Percentiles rank a stretch among this genome's conserved stretches.
phyloP scores from a whole-genome alignment of 2,113 vertebrate species.

The Rousettus leschenaultii region DNA sequence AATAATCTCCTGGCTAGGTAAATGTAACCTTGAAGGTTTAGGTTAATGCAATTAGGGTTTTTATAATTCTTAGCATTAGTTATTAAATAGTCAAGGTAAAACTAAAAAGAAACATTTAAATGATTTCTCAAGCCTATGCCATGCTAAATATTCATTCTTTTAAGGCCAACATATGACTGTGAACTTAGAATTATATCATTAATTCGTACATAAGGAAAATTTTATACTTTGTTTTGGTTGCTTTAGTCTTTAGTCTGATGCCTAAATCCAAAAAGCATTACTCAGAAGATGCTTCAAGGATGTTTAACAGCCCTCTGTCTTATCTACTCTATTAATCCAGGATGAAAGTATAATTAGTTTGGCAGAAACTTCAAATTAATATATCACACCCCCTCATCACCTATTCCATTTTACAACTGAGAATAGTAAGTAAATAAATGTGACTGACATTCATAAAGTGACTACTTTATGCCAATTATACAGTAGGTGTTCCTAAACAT shows the following conservation, averaged over 20 bases:
- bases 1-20: background rate
- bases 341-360: background rate
- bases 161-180: background rate
- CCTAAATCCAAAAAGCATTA: background rate
- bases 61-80: background rate
- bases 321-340: background rate
- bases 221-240: background rate
- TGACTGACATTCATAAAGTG: background rate
- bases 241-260: background rate
- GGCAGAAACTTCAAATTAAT: background rate
- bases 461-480: background rate
- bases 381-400: background rate
- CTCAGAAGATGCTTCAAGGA: background rate
- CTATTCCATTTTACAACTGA: background rate
- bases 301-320: background rate
- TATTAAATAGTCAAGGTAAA: constrained; percentile 2
- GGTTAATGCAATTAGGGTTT: background rate
- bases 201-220: constrained; percentile 8
- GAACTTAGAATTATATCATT: background rate
- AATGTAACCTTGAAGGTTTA: background rate
- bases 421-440: background rate
- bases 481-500: background rate
- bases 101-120: background rate
- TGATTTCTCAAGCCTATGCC: background rate
- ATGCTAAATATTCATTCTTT: background rate